These are phyloP conservation scores for Globicephala melas DNA, from an alignment of 2,113 vertebrate species.

Conservation along the genomic window DNA sequence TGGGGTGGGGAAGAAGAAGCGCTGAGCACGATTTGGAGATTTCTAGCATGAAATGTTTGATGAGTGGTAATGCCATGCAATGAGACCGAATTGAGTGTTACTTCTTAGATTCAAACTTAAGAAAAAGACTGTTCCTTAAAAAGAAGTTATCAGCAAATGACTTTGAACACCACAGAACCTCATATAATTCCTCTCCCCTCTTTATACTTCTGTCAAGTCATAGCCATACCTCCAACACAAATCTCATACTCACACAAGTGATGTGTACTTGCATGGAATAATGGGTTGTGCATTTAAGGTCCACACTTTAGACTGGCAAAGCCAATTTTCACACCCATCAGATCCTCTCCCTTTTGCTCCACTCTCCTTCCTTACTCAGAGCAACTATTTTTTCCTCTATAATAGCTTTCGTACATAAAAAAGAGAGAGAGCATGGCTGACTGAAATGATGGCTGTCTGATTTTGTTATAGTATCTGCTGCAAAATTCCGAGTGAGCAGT, in stretches of 20 bases:
- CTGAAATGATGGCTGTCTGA: neutral
- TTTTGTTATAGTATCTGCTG: slow-evolving; percentile 29
- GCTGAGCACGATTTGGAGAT: neutral
- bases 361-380: neutral
- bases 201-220: neutral
- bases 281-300: neutral
- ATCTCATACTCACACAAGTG: neutral
- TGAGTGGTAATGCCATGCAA: neutral
- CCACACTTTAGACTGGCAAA: neutral
- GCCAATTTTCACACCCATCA: neutral
- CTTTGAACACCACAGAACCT: neutral
- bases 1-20: neutral
- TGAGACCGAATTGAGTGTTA: neutral
- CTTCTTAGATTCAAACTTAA: neutral
- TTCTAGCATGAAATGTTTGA: neutral
- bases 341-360: neutral
- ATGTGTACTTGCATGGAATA: neutral
- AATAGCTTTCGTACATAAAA: slow-evolving; percentile 5
- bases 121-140: neutral
- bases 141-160: neutral
- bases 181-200: neutral
- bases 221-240: neutral
- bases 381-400: neutral
- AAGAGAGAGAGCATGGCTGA: neutral
- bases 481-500: neutral